Evolutionary conservation across 1,140 invertebrate species (phyloP), one percentile per base, ranked within the genome.

Genomic region (Cardiocondyla obscurior): DNA sequence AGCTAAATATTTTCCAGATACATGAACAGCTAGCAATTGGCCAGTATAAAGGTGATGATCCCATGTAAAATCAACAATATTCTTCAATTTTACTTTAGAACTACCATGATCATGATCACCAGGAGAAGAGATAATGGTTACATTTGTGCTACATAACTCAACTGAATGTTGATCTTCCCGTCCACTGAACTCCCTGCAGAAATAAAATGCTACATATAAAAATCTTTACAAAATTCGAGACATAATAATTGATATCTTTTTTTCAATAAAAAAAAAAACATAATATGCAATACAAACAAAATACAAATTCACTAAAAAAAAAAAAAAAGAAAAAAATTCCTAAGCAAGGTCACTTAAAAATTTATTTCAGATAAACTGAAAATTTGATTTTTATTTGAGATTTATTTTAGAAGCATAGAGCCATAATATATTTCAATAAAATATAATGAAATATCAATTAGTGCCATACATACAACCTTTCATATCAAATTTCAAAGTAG

Each of bases 11-110:
- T 97, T 97, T 84, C 97, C 97, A 92, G 96, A 96, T 82, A 97
- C 96, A 94, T 99, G 98, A 60, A 98, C 96, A 46, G 98, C 97
- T n/a, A 99, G 95, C 28, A 99, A 93, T 89, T 98, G 97, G 1
- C 98, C 98, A 8, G 95, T 95, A 88, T 98, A 98, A 91, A 97
- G 97, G 88, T 96, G 96, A 33, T 96, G 95, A 90, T 99, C 98
- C 98, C 98, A 99, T 81, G 97, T 97, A 92, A 98, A 99, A 88
- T 99, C 98, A 12, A 99, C 98, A 60, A 99, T 95, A 92, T 97
- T 98, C 89, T 97, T 98, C 22, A 98, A 95, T 90, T 98, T 98
- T 8, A 99, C 96, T 93, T 98, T 97, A 0, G 97, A 98, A 89
- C 96, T 97, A 33, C 96, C 97, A 93, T 96, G 96, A 88, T 95